Evolutionary conservation across 2,888 invertebrate species (phyloP), one percentile per base, ranked within the genome.

Genomic region (Pachycephus smyrnensis): DNA sequence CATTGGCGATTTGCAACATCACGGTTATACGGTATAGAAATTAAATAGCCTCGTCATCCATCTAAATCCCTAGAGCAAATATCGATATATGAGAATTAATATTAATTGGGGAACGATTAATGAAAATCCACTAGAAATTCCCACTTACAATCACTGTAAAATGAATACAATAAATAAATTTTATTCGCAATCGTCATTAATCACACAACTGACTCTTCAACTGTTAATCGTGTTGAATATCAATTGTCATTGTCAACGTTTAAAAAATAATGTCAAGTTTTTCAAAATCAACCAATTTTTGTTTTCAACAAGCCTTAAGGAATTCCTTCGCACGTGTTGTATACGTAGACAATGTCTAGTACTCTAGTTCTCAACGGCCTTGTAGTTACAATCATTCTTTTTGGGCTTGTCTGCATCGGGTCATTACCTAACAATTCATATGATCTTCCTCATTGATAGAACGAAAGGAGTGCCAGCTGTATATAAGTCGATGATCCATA

Each of bases 401-500:
- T 55, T 15, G 55, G 55, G 23, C 73, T 30, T 71, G 74, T 77
- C 75, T 35, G 12, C 69, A 77, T 75, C 77, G 35, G 69, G 33
- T 33, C 68, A 76, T 78, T 78, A 75, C 73, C 36, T 32, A 76
- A 78, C 31, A 31, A 32, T 33, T 74, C 36, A 32, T 78, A 31
- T 36, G 68, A 55, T 35, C 31, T 73, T 76, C 73, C 73, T 35
- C 73, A 37, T 36, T 55, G 71, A 75, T 32, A 74, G 35, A 35
- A 73, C 75, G 36, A 74, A 76, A 75, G 73, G 74, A 33, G 74
- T 74, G 33, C 71, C 71, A 33, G 31, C 71, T 32, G 30, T 76
- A 76, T 78, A 78, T 76, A 78, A 78, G 75, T 68, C 32, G 37
- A 75, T 77, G 37, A 69, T 30, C 75, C 75, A 75, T 36, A 35